Evolutionary conservation across 2,113 vertebrate species (phyloP), one percentile per base, ranked within the genome.

Genomic region (Girardinichthys multiradiatus): DNA sequence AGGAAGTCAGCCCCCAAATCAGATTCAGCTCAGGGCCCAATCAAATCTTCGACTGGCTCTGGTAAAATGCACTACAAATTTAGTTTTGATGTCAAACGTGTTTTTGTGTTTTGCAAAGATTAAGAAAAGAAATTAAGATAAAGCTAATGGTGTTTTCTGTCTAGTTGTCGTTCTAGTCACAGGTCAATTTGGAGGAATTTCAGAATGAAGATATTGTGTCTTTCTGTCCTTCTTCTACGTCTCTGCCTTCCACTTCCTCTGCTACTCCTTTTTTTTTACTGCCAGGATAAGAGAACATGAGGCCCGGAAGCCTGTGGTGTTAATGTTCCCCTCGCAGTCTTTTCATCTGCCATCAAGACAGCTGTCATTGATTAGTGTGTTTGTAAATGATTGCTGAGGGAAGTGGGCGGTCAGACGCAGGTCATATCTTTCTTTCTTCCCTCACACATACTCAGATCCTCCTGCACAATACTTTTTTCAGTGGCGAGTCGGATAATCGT

Each of bases 311-410:
- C 77, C 77, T 91, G 88, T 70, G 79, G 91, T 78, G 89, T 87
- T 88, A 91, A 90, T 89, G 90, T 83, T 86, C 81, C 80, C 77
- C 77, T 86, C 21, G 45, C 64, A 33, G 54, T 82, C 89, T 87
- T 92, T 91, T 91, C 79, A 91, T 92, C 89, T 72, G 85, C 64
- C 70, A 89, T 90, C 74, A 59, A n/a, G 77, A 70, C 91, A 92
- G 86, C 90, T 92, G 92, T 63, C 87, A 92, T 89, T 91, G 91
- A 89, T 93, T 90, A 91, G 86, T 79, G 77, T 81, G 78, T 88
- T 91, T 89, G 81, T 74, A 58, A 87, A 89, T 85, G 75, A 87
- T 83, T 90, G 81, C 82, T 85, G 71, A 67, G 54, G 82, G 88
- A 92, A 87, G 84, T 92, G 87, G 83, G 86, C 91, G 87, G 88